Conservation (phyloP, 2,888 invertebrate species). For the Heliconius ethilla region DNA sequence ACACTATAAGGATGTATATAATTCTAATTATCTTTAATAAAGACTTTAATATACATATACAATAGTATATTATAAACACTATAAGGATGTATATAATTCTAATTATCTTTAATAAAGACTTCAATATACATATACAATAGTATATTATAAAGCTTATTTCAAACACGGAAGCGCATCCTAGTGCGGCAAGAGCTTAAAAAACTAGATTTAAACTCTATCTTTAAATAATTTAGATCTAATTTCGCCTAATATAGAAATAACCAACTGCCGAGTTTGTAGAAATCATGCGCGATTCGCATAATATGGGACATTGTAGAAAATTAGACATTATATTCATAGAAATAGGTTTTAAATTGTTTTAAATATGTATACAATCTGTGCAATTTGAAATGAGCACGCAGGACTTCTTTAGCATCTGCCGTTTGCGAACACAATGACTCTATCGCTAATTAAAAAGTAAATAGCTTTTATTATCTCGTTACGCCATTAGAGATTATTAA, state of each 20-base stretch:
- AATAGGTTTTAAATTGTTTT: slow-evolving; percentile 3
- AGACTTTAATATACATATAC: slow-evolving; percentile 9
- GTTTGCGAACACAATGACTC: slow-evolving; percentile 23
- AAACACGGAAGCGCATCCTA: slow-evolving; percentile 35
- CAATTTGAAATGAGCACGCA: slow-evolving; percentile 22
- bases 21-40: neutral
- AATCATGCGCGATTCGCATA: slow-evolving; percentile 23
- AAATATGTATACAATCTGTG: neutral
- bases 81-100: neutral
- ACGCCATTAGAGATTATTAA: slow-evolving; percentile 9
- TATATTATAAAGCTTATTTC: slow-evolving; percentile 16
- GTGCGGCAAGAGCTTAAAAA: slow-evolving; percentile 20
- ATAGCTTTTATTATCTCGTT: slow-evolving; percentile 23
- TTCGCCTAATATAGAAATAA: neutral
- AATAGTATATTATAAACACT: slow-evolving; percentile 3
- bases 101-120: neutral
- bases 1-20: neutral
- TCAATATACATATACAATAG: slow-evolving; percentile 8
- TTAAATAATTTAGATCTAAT: neutral
- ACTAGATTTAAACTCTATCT: neutral
- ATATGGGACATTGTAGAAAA: neutral
- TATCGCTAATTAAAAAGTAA: slow-evolving; percentile 27
- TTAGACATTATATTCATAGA: neutral
- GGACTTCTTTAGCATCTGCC: slow-evolving; percentile 24
- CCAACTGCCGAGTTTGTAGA: slow-evolving; percentile 28